These are phyloP conservation scores for Rhinolophus sinicus DNA, from an alignment of 2,113 vertebrate species.

Conservation along the genomic window DNA sequence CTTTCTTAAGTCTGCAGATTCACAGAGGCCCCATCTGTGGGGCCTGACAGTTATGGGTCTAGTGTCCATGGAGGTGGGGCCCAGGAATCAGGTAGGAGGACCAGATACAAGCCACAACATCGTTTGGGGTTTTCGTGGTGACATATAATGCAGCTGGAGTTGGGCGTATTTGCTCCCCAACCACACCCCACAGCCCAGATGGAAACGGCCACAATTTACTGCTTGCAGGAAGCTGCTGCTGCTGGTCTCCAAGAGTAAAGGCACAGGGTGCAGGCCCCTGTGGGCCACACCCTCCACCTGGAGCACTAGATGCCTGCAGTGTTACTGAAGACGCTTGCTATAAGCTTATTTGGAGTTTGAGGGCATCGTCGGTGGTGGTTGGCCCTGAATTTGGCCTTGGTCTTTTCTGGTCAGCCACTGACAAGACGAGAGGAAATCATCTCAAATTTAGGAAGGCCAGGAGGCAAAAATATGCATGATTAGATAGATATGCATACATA, in stretches of 20 bases:
- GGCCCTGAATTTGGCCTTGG: neutral
- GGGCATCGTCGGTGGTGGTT: rapidly evolving
- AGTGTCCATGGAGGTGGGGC: rapidly evolving
- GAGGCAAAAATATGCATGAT: neutral
- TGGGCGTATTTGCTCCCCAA: neutral
- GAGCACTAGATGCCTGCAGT: rapidly evolving
- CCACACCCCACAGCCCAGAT: neutral
- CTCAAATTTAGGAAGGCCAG: neutral
- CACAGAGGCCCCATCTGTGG: rapidly evolving
- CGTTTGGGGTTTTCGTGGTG: neutral
- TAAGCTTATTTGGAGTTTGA: neutral
- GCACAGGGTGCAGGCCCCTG: neutral
- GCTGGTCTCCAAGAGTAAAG: neutral
- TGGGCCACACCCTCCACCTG: neutral
- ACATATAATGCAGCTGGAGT: rapidly evolving
- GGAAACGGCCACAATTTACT: rapidly evolving
- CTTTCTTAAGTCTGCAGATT: neutral
- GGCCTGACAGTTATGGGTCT: rapidly evolving
- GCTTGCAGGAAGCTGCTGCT: neutral
- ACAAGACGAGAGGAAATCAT: neutral
- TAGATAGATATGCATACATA: rapidly evolving
- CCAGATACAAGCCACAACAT: neutral
- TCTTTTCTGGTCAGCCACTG: neutral
- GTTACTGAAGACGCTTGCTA: rapidly evolving
- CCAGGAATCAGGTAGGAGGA: neutral